Base-by-base conservation (phyloP, 1,140 invertebrate genomes). In the Pissodes strobi region DNA sequence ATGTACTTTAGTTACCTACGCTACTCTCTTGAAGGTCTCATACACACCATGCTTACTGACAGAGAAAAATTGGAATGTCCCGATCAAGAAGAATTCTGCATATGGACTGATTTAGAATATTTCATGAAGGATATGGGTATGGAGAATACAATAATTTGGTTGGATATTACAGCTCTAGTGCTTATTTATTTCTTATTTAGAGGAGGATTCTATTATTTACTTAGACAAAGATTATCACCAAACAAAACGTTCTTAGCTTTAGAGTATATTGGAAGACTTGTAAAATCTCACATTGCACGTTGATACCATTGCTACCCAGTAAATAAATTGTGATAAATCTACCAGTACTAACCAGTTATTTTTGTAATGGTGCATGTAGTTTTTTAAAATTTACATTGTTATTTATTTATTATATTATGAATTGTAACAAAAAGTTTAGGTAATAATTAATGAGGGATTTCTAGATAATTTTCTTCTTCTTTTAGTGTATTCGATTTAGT, bases 1-100 rank as follows among this genome's bases (percentile, higher is more conserved):
- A 90, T 94, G 80, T 88, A 91, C 68, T 81, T 88, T n/a, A 94
- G 92, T 66, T 96, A 90, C 74, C 82, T 95, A 46, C 84, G 75
- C 18, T 90, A 89, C 70, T 85, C 84, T 3, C 82, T 95, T 27
- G 92, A 96, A 75, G 90, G 88, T 1, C 80, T 93, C 0, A 83
- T 92, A 0, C 83, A 87, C 1, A 84, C 91, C 0, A 86, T 94
- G 8, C 89, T 91, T 0, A 85, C 86, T 34, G 84, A 88, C 39
- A 80, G 94, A 25, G 78, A 78, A 2, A 85, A 87, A 60, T 76
- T 92, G 5, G 72, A 81, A 12, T 92, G 91, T 78, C 88, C 89
- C 0, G 75, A 81, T 0, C 72, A 80, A 0, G 86, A 88, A 65
- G 78, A 84, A 9, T 89, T 88, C 69, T 93, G 90, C 71, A 83